Conservation (phyloP, 2,113 vertebrate genomes). For the Alces alces region DNA sequence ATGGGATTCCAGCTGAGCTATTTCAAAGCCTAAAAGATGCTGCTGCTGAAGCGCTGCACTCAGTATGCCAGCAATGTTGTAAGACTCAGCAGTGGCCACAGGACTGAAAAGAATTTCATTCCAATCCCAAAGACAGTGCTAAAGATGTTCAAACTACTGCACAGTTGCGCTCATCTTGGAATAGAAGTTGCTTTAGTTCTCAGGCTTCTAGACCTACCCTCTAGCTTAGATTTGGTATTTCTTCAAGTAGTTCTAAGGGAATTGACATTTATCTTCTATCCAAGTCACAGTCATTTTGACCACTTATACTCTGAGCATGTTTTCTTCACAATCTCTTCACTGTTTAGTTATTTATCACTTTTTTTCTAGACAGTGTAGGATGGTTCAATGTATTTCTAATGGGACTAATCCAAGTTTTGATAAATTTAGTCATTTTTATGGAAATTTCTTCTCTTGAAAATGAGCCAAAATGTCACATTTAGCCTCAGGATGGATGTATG, state of each 20-base stretch:
- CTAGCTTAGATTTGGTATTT: neutral
- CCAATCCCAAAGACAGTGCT: neutral
- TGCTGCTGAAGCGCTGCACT: neutral
- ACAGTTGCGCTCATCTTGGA: neutral
- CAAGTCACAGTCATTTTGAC: neutral
- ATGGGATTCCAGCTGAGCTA: neutral
- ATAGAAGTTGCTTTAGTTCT: neutral
- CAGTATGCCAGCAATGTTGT: neutral
- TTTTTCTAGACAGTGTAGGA: neutral
- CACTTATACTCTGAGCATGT: neutral
- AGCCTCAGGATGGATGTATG: neutral
- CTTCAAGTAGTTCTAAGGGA: neutral
- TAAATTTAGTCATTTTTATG: neutral
- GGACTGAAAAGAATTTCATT: neutral
- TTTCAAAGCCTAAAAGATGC: neutral
- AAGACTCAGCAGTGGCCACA: neutral
- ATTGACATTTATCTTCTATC: neutral
- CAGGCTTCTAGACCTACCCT: neutral
- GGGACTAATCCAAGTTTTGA: neutral
- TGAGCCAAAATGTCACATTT: neutral
- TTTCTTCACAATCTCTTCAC: neutral
- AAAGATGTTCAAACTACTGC: neutral
- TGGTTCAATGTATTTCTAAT: neutral
- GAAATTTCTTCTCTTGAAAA: neutral
- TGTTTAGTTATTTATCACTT: neutral